Conservation (phyloP, 2,113 vertebrate species). For the Pleuronectes platessa region DNA sequence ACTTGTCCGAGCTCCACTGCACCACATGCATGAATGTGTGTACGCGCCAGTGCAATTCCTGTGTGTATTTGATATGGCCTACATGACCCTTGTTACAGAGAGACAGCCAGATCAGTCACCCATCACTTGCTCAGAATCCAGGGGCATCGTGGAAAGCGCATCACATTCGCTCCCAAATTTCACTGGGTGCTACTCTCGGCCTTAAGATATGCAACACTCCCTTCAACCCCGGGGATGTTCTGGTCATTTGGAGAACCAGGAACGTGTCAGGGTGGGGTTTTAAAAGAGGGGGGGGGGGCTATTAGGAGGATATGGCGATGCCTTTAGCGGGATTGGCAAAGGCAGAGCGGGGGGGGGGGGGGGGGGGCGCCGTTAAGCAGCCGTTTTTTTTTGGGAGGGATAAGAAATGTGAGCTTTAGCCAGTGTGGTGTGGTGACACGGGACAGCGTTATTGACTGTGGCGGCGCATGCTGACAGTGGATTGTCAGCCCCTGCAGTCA, state of each 20-base stretch:
- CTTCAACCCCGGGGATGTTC: constrained; percentile 76
- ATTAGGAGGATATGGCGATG: constrained; percentile 52
- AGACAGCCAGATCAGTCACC: constrained; percentile 75
- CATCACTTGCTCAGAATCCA: constrained; percentile 71
- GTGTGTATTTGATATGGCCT: constrained; percentile 62
- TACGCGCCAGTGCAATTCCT: constrained; percentile 33
- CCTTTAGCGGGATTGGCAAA: constrained; percentile 67
- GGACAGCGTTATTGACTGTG: constrained; percentile 80
- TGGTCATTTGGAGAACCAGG: constrained; percentile 78
- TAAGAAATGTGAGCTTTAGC: constrained; percentile 79
- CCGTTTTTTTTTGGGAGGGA: constrained; percentile 58
- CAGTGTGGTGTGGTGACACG: constrained; percentile 76
- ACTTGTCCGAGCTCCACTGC: constrained; percentile 71
- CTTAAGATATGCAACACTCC: constrained; percentile 73
- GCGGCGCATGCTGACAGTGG: constrained; percentile 75
- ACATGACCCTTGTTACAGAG: constrained; percentile 72
- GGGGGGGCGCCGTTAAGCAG: constrained; percentile 69
- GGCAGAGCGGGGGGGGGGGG: constrained; percentile 30
- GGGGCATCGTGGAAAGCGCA: constrained; percentile 48
- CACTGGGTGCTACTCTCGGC: constrained; percentile 29
- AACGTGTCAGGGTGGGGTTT: constrained; percentile 56
- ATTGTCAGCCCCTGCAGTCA: constrained; percentile 78
- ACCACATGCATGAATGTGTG: constrained; percentile 11
- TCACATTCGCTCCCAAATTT: constrained; percentile 68
- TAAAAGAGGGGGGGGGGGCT: neutral